Evolutionary conservation across 2,888 invertebrate species (phyloP).

Genomic region (Pegoplata infirma): DNA sequence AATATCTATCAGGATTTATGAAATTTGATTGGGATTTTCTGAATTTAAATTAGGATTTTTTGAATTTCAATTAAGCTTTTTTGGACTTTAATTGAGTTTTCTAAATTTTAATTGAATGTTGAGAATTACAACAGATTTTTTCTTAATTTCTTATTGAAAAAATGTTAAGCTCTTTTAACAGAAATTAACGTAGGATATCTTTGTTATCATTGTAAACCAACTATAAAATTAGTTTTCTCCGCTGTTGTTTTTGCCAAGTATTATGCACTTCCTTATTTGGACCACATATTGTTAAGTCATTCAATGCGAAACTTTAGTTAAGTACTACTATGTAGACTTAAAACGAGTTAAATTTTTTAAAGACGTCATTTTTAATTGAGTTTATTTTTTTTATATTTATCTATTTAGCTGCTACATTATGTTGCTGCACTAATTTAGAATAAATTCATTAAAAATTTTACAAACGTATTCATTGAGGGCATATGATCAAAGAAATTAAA

Average conservation of each 20-base stretch:
- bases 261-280: slow-evolving; percentile 21
- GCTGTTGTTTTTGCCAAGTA: not conserved
- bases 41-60: too few species aligned
- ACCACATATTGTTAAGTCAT: not conserved
- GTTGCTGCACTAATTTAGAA: slow-evolving; percentile 4
- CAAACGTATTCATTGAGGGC: slow-evolving; percentile 8
- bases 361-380: slow-evolving; percentile 15
- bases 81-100: too few species aligned
- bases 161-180: too few species aligned
- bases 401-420: not conserved
- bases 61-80: too few species aligned
- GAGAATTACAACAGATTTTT: too few species aligned
- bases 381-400: slow-evolving; percentile 14
- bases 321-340: not conserved
- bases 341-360: slow-evolving; percentile 7
- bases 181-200: too few species aligned
- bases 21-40: too few species aligned
- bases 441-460: not conserved
- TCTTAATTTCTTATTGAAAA: too few species aligned
- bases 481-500: slow-evolving; percentile 3
- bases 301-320: not conserved
- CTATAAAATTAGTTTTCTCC: not conserved
- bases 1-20: too few species aligned
- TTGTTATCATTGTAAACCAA: too few species aligned
- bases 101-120: too few species aligned